Conservation (phyloP, 2,113 vertebrate genomes). For the Lepus americanus region DNA sequence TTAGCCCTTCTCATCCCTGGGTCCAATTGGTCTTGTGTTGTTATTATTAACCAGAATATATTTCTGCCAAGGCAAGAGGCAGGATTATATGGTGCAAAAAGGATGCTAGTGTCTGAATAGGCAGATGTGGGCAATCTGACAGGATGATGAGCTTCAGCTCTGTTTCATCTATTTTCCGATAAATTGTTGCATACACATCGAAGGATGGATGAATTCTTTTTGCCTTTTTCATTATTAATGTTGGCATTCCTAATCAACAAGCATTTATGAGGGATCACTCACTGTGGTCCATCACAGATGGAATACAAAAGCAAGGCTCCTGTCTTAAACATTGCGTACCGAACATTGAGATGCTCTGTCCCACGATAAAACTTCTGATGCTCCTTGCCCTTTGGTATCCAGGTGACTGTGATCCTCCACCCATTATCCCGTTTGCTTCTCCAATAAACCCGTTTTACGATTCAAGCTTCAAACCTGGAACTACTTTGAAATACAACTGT, state of each 20-base stretch:
- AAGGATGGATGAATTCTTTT: neutral
- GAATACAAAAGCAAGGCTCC: neutral
- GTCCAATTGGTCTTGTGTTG: neutral
- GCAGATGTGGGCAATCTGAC: neutral
- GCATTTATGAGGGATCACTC: neutral
- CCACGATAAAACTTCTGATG: neutral
- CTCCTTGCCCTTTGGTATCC: conserved; percentile 8
- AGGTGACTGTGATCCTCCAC: conserved; percentile 83
- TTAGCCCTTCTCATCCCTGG: neutral
- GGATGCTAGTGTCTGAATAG: neutral
- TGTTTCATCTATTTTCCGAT: neutral
- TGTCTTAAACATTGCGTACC: neutral
- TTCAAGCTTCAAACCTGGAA: conserved; percentile 35
- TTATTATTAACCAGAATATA: neutral
- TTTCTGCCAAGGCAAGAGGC: neutral
- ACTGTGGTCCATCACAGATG: neutral
- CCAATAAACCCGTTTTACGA: neutral
- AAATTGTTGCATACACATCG: neutral
- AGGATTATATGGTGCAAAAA: neutral
- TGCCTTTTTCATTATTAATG: neutral
- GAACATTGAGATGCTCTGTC: neutral
- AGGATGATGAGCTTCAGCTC: neutral
- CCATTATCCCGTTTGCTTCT: conserved; percentile 45
- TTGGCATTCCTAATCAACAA: neutral
- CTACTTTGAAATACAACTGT: conserved; percentile 79